A percentile compares a stretch with the other conserved stretches of the same genome.
Evolutionary conservation across 2,888 invertebrate genomes (phyloP).

Genomic region (Agrochola macilenta): DNA sequence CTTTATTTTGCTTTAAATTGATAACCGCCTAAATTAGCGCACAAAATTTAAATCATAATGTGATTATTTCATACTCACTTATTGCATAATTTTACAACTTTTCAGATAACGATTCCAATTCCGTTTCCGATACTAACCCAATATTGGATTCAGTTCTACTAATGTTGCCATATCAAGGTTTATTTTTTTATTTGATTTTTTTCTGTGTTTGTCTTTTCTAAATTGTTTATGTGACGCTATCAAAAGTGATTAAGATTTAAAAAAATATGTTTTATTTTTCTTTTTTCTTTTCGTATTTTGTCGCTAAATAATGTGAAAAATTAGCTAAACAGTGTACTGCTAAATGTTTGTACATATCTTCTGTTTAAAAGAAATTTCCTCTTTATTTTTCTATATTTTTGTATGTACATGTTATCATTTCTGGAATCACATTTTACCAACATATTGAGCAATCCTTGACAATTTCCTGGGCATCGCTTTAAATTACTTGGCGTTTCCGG

Average conservation of each 20-base stretch:
- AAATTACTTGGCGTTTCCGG: neutral
- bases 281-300: constrained; percentile 2
- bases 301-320: constrained; percentile 28
- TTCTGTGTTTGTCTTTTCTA: constrained; percentile 23
- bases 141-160: constrained; percentile 32
- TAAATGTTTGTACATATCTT: constrained; percentile 33
- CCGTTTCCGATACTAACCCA: constrained; percentile 27
- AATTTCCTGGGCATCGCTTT: neutral
- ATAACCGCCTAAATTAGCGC: neutral
- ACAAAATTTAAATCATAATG: neutral
- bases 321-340: constrained; percentile 1
- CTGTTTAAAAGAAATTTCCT: constrained; percentile 3
- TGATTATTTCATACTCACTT: neutral
- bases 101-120: constrained; percentile 39
- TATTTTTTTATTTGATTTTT: constrained; percentile 36
- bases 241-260: neutral
- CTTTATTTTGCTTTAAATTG: neutral
- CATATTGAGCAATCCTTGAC: neutral
- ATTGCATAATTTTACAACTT: constrained; percentile 33
- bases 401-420: neutral
- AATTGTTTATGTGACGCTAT: constrained; percentile 17
- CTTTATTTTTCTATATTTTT: constrained; percentile 1
- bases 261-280: neutral
- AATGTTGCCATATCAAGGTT: constrained; percentile 51
- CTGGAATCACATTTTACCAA: neutral